Conservation (phyloP, 2,113 vertebrate species). For the Nycticorax nycticorax region DNA sequence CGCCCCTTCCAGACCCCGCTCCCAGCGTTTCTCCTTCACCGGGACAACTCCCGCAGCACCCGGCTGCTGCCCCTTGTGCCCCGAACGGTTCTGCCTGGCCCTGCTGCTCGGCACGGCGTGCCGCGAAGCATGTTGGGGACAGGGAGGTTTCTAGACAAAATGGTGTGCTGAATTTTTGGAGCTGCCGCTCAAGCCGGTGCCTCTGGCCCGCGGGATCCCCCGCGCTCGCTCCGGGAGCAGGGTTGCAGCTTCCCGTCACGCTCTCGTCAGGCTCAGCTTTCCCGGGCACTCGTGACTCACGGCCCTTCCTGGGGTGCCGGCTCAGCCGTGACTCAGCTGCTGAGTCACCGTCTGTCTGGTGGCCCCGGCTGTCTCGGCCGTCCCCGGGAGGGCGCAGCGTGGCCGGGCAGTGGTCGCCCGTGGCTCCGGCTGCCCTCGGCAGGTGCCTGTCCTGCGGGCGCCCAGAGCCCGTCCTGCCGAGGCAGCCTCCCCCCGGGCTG, state of each 20-base stretch:
- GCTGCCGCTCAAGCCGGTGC: not conserved
- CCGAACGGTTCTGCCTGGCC: not conserved
- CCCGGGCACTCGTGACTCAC: constrained; percentile 16
- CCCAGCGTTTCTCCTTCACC: rapidly evolving
- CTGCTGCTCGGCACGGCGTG: rapidly evolving
- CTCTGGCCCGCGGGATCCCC: not conserved
- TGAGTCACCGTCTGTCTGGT: constrained; percentile 40
- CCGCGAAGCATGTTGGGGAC: rapidly evolving
- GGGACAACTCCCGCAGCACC: not conserved
- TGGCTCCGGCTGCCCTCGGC: not conserved
- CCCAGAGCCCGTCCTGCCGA: rapidly evolving
- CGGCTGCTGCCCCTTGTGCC: not conserved
- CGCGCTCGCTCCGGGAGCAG: rapidly evolving
- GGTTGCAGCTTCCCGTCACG: not conserved
- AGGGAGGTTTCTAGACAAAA: not conserved
- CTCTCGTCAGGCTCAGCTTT: not conserved
- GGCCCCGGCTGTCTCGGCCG: not conserved
- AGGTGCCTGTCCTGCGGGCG: not conserved
- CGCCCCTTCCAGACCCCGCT: not conserved
- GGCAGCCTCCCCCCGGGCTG: not conserved
- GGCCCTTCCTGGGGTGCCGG: not conserved
- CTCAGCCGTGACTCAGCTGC: constrained; percentile 61
- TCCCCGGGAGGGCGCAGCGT: not conserved
- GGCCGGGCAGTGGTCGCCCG: not conserved
- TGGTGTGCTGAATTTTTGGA: not conserved